Percentiles rank a stretch among this genome's conserved stretches.
Evolutionary conservation across 2,113 vertebrate genomes (phyloP).

Genomic region (Delphinus delphis): DNA sequence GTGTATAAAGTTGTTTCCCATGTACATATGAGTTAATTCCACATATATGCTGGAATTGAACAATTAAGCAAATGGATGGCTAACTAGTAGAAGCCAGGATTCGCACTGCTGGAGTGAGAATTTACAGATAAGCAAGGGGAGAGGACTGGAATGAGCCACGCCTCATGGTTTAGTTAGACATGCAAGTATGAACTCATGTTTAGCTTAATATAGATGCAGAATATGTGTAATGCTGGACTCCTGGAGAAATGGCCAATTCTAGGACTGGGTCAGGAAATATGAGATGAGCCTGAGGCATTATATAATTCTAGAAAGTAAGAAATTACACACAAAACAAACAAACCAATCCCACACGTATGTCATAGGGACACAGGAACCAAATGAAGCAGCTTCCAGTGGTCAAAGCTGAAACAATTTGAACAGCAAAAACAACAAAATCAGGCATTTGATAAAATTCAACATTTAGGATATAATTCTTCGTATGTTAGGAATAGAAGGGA

Average conservation of each 20-base stretch:
- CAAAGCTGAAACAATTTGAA: background rate
- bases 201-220: background rate
- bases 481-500: background rate
- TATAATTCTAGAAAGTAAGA: background rate
- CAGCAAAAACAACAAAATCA: background rate
- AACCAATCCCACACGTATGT: background rate
- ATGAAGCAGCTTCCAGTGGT: background rate
- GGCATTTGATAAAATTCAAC: slow-evolving; percentile 13
- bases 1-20: background rate
- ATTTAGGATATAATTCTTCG: background rate
- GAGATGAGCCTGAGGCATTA: background rate
- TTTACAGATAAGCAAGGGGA: background rate
- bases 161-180: background rate
- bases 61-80: background rate
- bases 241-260: background rate
- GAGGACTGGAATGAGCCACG: background rate
- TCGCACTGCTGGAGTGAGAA: background rate
- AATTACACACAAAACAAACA: background rate
- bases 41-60: background rate
- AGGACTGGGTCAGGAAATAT: background rate
- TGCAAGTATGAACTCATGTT: background rate
- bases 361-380: background rate
- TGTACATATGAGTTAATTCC: background rate
- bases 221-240: background rate
- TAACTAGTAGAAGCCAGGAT: background rate